Base-by-base conservation (phyloP, 2,797 vertebrate genomes). In the Limnodromus scolopaceus region DNA sequence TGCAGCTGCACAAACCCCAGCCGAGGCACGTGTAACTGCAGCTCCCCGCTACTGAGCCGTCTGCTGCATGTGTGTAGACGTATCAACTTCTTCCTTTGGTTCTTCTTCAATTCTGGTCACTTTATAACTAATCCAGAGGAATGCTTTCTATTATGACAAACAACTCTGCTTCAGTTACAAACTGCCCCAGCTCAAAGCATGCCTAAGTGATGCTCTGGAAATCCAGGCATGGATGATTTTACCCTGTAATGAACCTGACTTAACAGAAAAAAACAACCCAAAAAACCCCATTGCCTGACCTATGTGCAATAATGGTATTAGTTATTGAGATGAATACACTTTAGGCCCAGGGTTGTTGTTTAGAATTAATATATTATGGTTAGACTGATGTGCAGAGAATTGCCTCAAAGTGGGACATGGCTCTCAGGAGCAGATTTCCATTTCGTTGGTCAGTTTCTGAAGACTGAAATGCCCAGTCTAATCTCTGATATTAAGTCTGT, bases 241-340 rank as follows among this genome's bases (percentile, higher is more conserved):
- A 16, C 16, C 25, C 23, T 60, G 27, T 83, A 88, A 66, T 25
- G 8, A 88, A 54, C 2, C 7, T 36, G 6, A 11, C 17, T 86
- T 22, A 68, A 75, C 2, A 23, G 8, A 3, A 36, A 27, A 20
- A 16, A 4, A 4, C 1, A 8, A 32, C 10, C 24, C 6, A 39
- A 38, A n/a, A 58, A 3, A 0, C 0, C 1, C 2, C 7, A 16
- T 20, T 68, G 7, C 32, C 23, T 34, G 25, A 24, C 7, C 51
- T 5, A 30, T 6, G 45, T 24, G 27, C 46, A 74, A 61, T 45
- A 57, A 65, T 49, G 10, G 13, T 68, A 36, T 60, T 58, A 80
- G 66, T n/a, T 41, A 19, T 6, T 48, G 49, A 64, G 41, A 39
- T 32, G 11, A 85, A 78, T 58, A 41, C 9, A 53, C 7, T 89